These are phyloP conservation scores for Pseudomyrmex concolor DNA, from an alignment of 1,140 invertebrate species.

Conservation along the genomic window DNA sequence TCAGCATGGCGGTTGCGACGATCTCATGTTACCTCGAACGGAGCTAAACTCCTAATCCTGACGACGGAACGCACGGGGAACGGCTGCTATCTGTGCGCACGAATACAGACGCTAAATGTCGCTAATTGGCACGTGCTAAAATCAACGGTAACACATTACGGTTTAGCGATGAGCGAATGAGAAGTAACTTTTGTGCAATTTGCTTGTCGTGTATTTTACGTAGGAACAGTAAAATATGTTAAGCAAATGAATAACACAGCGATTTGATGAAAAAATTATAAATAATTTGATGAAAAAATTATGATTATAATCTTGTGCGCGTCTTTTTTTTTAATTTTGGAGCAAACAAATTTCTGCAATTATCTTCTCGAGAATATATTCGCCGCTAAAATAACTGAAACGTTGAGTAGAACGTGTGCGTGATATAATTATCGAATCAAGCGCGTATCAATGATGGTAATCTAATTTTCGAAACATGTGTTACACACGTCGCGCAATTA, in stretches of 20 bases:
- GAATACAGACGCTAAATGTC: conserved; percentile 29
- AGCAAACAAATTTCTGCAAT: conserved; percentile 8
- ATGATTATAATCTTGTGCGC: too few relatives aligned
- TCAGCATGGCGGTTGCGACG: conserved; percentile 17
- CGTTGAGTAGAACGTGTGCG: neutral
- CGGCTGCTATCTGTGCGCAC: neutral
- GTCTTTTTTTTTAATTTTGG: neutral
- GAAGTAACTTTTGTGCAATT: conserved; percentile 13
- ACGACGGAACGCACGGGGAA: neutral
- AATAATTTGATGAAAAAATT: neutral
- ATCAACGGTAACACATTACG: conserved; percentile 36
- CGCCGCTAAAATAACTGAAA: conserved; percentile 10
- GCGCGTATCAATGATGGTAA: neutral
- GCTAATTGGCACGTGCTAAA: conserved; percentile 18
- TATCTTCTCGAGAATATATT: conserved; percentile 30
- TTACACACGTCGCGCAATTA: conserved; percentile 30
- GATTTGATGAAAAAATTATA: too few relatives aligned
- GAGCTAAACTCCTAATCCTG: conserved; percentile 1
- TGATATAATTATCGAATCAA: conserved; percentile 35
- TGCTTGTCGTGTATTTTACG: too few relatives aligned
- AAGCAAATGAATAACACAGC: too few relatives aligned
- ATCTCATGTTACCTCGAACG: conserved; percentile 1
- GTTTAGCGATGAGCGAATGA: conserved; percentile 5
- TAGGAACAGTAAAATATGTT: too few relatives aligned
- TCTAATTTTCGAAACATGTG: conserved; percentile 27